These are phyloP conservation scores for Nasonia oneida DNA, from an alignment of 2,888 invertebrate genomes.

Conservation along the genomic window DNA sequence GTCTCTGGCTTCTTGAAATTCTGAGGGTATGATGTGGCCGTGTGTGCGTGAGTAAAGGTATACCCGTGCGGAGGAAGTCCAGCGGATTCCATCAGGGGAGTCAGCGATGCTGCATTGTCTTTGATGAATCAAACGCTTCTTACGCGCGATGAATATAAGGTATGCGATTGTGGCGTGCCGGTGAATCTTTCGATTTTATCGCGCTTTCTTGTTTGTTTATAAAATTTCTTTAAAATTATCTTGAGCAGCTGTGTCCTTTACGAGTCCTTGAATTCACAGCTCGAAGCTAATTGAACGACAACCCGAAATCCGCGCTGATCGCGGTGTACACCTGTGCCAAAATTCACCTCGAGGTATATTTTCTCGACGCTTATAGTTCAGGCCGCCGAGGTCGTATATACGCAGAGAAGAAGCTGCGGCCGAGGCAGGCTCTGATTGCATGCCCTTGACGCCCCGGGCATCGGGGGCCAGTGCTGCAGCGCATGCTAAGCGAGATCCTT, in stretches of 20 bases:
- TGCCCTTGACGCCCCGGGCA: conserved; percentile 37
- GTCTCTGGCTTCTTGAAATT: conserved; percentile 40
- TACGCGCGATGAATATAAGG: neutral
- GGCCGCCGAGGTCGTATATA: neutral
- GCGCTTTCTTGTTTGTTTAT: neutral
- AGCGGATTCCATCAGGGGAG: conserved; percentile 24
- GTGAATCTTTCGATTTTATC: neutral
- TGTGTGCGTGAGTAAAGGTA: conserved; percentile 17
- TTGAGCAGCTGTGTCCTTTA: neutral
- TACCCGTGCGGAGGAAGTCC: conserved; percentile 1
- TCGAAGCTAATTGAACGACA: conserved; percentile 3
- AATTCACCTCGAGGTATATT: neutral
- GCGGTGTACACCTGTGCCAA: neutral
- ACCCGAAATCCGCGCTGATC: neutral
- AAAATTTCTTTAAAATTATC: too few relatives aligned
- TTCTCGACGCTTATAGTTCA: neutral
- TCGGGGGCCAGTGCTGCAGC: conserved; percentile 39
- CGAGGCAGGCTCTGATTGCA: neutral
- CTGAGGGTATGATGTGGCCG: neutral
- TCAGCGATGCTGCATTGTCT: neutral
- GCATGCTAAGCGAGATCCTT: conserved; percentile 58
- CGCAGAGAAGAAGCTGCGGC: neutral
- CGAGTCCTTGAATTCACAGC: neutral
- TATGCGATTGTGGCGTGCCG: neutral
- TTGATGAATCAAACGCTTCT: neutral